Evolutionary conservation across 1,140 invertebrate species (phyloP).

Genomic region (Stegodyphus mimosarum): DNA sequence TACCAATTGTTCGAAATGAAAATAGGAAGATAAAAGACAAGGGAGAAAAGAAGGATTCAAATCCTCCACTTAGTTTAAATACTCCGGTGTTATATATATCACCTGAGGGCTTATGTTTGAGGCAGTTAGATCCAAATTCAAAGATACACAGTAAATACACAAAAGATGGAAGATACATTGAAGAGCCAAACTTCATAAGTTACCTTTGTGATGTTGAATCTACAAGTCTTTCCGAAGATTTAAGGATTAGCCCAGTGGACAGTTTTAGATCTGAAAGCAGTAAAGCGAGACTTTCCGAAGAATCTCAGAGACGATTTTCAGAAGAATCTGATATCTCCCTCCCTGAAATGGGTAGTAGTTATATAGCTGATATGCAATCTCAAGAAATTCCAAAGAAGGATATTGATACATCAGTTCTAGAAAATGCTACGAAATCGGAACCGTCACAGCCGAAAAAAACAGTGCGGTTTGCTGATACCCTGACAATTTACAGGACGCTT

Average conservation of each 20-base stretch:
- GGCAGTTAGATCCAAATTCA: slow-evolving; percentile 22
- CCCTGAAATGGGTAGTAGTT: background rate
- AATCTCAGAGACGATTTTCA: slow-evolving; percentile 4
- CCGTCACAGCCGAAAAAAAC: background rate
- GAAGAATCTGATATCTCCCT: slow-evolving; percentile 25
- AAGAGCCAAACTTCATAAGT: slow-evolving; percentile 54
- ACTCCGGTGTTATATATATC: slow-evolving; percentile 63
- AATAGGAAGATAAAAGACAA: slow-evolving; percentile 17
- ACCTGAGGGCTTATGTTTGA: slow-evolving; percentile 62
- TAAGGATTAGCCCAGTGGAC: background rate
- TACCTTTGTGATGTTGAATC: slow-evolving; percentile 62
- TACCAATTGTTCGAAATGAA: slow-evolving; percentile 5
- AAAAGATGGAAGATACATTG: slow-evolving; percentile 10
- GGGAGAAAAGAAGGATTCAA: slow-evolving; percentile 28
- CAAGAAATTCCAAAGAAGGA: slow-evolving; percentile 1
- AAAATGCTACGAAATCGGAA: background rate
- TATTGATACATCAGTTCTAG: background rate
- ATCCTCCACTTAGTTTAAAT: slow-evolving; percentile 32
- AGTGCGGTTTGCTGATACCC: slow-evolving; percentile 50
- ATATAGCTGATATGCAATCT: background rate
- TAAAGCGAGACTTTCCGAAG: background rate
- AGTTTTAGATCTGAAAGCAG: slow-evolving; percentile 2
- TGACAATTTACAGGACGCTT: slow-evolving; percentile 34
- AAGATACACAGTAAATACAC: background rate
- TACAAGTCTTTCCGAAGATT: slow-evolving; percentile 4